Base-by-base conservation (phyloP, 2,888 invertebrate species). In the Folsomia manolachei region DNA sequence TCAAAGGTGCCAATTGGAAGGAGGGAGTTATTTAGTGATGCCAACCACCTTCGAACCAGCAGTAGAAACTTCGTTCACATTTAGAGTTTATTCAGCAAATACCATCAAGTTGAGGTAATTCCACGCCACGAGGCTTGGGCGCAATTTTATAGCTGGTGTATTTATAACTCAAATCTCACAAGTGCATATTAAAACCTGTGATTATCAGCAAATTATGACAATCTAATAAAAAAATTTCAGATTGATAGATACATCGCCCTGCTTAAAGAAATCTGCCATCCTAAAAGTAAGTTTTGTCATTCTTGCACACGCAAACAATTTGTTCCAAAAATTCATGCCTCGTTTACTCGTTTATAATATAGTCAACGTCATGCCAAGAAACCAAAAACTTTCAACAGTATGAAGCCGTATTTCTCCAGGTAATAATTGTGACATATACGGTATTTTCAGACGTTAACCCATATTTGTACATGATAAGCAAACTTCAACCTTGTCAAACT, bases 1-100 rank as follows among this genome's bases (percentile, higher is more conserved):
- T 83, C 89, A 87, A 83, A 88, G 93, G 81, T 92, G 91, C 82
- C 89, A 89, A 75, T 84, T 95, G 78, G 92, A 92, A 81, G 89
- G 91, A 27, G 94, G 93, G 1, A 89, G 91, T 27, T 95, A 93
- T 83, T 86, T 95, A 53, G 87, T 95, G 63, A 88, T 95, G 82
- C 95, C 95, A 0, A 95, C 95, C 1, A 95, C 95, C 0, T 95
- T 94, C 82, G 95, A 95, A 27, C 93, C 95, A 0, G 90, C 92
- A 0, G 92, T 94, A 83, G 95, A 95, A 84, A 93, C 93, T 0
- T 90, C 90, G 80, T 95, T 95, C 83, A 94, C 94, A 0, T 86
- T 95, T 1, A 86, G 94, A 79, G 91, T 94, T 62, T 90, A 89
- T 83, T 91, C 94, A 51, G 89, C 88, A 75, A 92, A 91, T 82